Conservation (phyloP, 2,888 invertebrate genomes). For the Limnephilus rhombicus region DNA sequence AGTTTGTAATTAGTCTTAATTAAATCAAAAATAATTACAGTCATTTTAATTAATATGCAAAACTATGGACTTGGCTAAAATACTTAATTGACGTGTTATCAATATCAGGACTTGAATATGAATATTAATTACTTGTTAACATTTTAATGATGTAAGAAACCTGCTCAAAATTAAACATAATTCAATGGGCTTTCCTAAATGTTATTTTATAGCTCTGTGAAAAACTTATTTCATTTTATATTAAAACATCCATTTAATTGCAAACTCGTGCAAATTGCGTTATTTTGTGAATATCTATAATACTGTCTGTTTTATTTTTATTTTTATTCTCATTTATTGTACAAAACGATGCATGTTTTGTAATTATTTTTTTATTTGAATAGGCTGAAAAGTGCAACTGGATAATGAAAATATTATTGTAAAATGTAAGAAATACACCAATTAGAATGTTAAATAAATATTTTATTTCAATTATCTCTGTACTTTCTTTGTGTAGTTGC, state of each 20-base stretch:
- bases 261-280: background rate
- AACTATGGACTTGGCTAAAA: background rate
- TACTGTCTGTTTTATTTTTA: background rate
- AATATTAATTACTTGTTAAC: background rate
- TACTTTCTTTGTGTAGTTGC: no score
- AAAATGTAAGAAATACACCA: slow-evolving; percentile 20
- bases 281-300: background rate
- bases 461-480: background rate
- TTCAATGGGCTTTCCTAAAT: background rate
- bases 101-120: background rate
- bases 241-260: background rate
- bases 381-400: background rate
- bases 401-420: slow-evolving; percentile 15
- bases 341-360: background rate
- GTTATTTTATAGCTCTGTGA: background rate
- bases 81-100: background rate
- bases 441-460: slow-evolving; percentile 15
- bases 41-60: background rate
- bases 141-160: background rate
- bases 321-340: background rate
- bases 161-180: background rate
- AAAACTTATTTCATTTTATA: background rate
- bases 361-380: background rate
- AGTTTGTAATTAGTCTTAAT: background rate
- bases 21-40: background rate